Percentiles rank a stretch among this genome's conserved stretches.
Conservation (phyloP, 2,888 invertebrate genomes). For the Leistus spinibarbis region DNA sequence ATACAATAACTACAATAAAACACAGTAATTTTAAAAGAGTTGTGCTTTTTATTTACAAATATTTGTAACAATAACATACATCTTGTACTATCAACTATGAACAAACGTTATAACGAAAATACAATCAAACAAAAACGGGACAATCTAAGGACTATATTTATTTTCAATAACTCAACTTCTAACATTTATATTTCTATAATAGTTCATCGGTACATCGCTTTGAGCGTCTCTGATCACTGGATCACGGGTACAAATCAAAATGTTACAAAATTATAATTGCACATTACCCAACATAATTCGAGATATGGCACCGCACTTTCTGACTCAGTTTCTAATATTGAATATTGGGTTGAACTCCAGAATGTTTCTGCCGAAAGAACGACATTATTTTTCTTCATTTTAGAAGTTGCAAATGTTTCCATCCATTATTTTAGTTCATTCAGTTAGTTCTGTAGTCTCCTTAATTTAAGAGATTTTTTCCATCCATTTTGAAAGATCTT, state of each 20-base stretch:
- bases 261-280: constrained; percentile 26
- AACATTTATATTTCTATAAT: constrained; percentile 14
- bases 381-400: no score
- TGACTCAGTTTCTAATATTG: background rate
- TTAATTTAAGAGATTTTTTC: no score
- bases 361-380: no score
- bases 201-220: background rate
- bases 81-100: constrained; percentile 21
- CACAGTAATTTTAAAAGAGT: constrained; percentile 5
- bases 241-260: constrained; percentile 2
- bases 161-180: constrained; percentile 8
- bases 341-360: no score
- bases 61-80: constrained; percentile 39
- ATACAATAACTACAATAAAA: no score
- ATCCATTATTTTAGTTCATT: no score
- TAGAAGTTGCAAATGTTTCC: no score
- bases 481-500: no score
- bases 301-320: background rate
- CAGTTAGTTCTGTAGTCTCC: no score
- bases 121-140: constrained; percentile 21
- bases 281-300: constrained; percentile 25
- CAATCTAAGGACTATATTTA: background rate
- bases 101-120: constrained; percentile 25
- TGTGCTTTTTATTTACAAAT: constrained; percentile 32
- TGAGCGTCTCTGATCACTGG: background rate